A percentile compares a stretch with the other conserved stretches of the same genome.
Evolutionary conservation across 2,113 vertebrate species (phyloP).

Genomic region (Burhinus bistriatus): DNA sequence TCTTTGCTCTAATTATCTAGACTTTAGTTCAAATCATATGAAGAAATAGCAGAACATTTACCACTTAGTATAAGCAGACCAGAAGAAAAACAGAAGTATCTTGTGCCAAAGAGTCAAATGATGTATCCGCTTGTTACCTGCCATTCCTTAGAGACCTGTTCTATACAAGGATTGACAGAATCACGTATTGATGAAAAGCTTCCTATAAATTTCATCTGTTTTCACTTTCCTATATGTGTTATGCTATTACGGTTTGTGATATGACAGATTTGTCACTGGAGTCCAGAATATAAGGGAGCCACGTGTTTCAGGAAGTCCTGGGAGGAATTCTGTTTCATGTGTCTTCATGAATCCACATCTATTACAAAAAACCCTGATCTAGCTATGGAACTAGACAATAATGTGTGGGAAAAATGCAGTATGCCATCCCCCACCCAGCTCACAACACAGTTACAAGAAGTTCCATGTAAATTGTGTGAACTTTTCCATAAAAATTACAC

Average conservation of each 20-base stretch:
- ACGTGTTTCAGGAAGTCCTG: not conserved
- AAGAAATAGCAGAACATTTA: not conserved
- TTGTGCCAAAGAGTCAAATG: not conserved
- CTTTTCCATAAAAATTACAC: not conserved
- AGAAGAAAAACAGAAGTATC: not conserved
- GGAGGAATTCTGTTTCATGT: not conserved
- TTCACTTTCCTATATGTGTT: not conserved
- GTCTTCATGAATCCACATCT: not conserved
- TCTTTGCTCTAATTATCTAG: not conserved
- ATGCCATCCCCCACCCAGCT: not conserved
- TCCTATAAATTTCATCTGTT: not conserved
- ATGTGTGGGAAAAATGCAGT: not conserved
- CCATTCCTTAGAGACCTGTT: not conserved
- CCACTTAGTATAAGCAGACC: not conserved
- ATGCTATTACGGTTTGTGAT: not conserved
- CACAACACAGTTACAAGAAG: not conserved
- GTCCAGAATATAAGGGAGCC: not conserved
- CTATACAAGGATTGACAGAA: not conserved
- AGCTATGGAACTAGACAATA: not conserved
- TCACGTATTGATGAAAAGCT: not conserved
- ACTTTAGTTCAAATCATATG: not conserved
- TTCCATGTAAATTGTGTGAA: not conserved
- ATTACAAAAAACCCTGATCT: not conserved
- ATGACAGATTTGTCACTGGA: not conserved
- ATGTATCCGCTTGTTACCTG: not conserved